Percentiles rank a stretch among this genome's conserved stretches.
phyloP scores from a whole-genome alignment of 2,888 invertebrate species.

The Therioaphis trifolii region DNA sequence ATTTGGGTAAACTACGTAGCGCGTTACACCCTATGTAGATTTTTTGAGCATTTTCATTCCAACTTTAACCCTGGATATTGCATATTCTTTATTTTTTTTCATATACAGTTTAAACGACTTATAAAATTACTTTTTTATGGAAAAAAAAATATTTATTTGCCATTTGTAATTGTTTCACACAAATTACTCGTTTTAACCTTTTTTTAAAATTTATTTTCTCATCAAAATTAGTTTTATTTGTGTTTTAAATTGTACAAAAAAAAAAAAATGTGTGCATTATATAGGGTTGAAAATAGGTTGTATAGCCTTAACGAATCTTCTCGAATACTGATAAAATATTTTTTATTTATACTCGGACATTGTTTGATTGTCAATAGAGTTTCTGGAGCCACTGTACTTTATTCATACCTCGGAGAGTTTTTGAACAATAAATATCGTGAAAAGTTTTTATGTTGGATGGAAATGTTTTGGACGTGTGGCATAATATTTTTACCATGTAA shows the following conservation, averaged over 20 bases:
- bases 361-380: slow-evolving; percentile 5
- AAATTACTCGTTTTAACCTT: too few relatives aligned
- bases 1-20: too few relatives aligned
- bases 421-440: slow-evolving; percentile 83
- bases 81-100: too few relatives aligned
- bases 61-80: too few relatives aligned
- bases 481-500: slow-evolving; percentile 80
- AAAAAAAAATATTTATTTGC: too few relatives aligned
- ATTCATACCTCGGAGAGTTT: slow-evolving; percentile 81
- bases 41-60: too few relatives aligned
- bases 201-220: not conserved
- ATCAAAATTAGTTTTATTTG: not conserved
- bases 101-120: too few relatives aligned
- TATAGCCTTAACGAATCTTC: not conserved
- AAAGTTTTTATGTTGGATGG: slow-evolving; percentile 86
- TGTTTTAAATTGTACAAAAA: not conserved
- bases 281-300: not conserved
- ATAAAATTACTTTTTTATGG: too few relatives aligned
- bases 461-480: slow-evolving; percentile 85
- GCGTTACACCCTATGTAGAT: too few relatives aligned
- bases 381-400: slow-evolving; percentile 77
- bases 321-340: too few relatives aligned
- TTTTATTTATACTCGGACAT: too few relatives aligned
- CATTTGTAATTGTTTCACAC: too few relatives aligned
- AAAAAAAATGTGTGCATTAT: not conserved